These are phyloP conservation scores for Himalopsyche tibetana DNA, from an alignment of 2,888 invertebrate species.

Conservation along the genomic window DNA sequence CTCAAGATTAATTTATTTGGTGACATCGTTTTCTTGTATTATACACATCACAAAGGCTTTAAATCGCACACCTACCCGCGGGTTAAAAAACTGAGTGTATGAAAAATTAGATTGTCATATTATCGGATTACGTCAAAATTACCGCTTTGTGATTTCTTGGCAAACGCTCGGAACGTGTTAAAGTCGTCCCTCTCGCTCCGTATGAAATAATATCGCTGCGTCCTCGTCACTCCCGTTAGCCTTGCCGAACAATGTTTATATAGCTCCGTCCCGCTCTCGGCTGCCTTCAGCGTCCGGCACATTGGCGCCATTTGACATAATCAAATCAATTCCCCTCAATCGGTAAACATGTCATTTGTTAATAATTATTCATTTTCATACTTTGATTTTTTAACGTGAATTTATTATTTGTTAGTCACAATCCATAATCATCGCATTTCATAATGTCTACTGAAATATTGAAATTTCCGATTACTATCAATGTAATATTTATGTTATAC, in stretches of 20 bases:
- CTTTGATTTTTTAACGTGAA: too few relatives aligned
- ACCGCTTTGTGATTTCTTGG: slow-evolving; percentile 24
- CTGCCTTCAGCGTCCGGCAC: slow-evolving; percentile 43
- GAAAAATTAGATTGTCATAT: too few relatives aligned
- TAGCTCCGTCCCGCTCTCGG: slow-evolving; percentile 32
- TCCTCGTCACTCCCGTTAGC: slow-evolving; percentile 36
- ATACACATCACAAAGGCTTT: too few relatives aligned
- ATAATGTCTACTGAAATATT: too few relatives aligned
- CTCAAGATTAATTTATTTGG: too few relatives aligned
- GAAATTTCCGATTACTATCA: too few relatives aligned
- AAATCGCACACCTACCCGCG: too few relatives aligned
- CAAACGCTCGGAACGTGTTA: slow-evolving; percentile 15
- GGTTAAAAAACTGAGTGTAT: too few relatives aligned
- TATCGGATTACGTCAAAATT: slow-evolving; percentile 34
- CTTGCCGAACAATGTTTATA: neutral
- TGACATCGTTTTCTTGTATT: too few relatives aligned
- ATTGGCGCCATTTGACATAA: slow-evolving; percentile 52
- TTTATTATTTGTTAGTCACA: too few relatives aligned
- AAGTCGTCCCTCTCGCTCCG: neutral
- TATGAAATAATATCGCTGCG: neutral
- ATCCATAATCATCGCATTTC: too few relatives aligned
- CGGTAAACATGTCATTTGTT: slow-evolving; percentile 48
- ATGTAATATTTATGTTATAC: too few relatives aligned
- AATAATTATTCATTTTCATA: neutral
- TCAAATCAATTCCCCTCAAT: slow-evolving; percentile 48